Percentiles rank a stretch among this genome's conserved stretches.
Evolutionary conservation across 2,797 vertebrate genomes (phyloP).

Genomic region (Chelon auratus): DNA sequence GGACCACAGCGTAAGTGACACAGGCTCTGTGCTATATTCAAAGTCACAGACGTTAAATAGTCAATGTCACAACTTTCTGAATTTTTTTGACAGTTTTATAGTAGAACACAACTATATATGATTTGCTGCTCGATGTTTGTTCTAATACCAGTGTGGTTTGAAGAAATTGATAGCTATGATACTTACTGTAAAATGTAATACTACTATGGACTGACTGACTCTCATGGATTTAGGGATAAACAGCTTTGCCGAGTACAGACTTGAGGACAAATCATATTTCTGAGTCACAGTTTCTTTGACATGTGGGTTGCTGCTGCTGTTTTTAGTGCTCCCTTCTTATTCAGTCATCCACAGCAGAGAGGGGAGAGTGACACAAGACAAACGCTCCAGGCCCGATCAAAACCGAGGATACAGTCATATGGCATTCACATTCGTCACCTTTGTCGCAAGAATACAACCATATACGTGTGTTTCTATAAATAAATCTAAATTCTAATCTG

Average conservation of each 20-base stretch:
- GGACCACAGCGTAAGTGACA: background rate
- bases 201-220: background rate
- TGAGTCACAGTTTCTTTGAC: constrained; percentile 16
- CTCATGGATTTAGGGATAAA: background rate
- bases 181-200: background rate
- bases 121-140: background rate
- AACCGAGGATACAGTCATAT: constrained; percentile 23
- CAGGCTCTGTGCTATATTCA: background rate
- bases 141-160: background rate
- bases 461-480: constrained; percentile 9
- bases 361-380: constrained; percentile 6
- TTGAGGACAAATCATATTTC: constrained; percentile 1
- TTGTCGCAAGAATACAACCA: constrained; percentile 1
- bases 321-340: constrained; percentile 22
- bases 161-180: background rate
- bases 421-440: background rate
- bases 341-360: constrained; percentile 20
- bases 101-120: background rate
- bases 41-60: background rate
- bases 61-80: background rate
- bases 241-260: background rate
- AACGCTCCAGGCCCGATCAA: constrained; percentile 29
- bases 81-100: background rate
- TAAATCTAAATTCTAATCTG: constrained; percentile 8
- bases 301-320: constrained; percentile 1